A percentile compares a stretch with the other conserved stretches of the same genome.
Conservation (phyloP, 2,113 vertebrate genomes). For the Empidonax traillii region DNA sequence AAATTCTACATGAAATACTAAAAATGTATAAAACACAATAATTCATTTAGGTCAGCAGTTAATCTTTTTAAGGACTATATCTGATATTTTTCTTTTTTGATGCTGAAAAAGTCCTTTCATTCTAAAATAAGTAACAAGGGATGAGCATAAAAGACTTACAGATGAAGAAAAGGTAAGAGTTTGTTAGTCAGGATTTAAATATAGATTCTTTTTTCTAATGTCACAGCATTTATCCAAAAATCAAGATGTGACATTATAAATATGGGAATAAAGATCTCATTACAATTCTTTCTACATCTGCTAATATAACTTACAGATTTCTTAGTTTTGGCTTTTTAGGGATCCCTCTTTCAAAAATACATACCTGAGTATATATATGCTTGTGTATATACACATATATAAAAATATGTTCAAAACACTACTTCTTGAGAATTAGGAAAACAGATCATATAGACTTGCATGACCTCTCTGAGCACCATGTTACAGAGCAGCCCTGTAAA, state of each 20-base stretch:
- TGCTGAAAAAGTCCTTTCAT: background rate
- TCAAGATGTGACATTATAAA: background rate
- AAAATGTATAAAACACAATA: background rate
- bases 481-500: background rate
- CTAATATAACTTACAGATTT: background rate
- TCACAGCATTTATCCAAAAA: background rate
- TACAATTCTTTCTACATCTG: background rate
- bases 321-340: background rate
- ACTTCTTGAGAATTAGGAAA: background rate
- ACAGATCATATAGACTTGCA: background rate
- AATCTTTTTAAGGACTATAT: background rate
- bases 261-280: background rate
- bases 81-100: background rate
- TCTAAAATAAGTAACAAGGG: background rate
- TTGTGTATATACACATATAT: too few relatives aligned
- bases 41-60: background rate
- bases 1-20: background rate
- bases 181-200: background rate
- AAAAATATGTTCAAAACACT: background rate
- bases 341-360: background rate
- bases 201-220: background rate
- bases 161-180: background rate
- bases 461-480: background rate
- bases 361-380: background rate
- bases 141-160: background rate